Base-by-base conservation (phyloP, 2,797 vertebrate genomes). In the Mormyrops attenuatus region DNA sequence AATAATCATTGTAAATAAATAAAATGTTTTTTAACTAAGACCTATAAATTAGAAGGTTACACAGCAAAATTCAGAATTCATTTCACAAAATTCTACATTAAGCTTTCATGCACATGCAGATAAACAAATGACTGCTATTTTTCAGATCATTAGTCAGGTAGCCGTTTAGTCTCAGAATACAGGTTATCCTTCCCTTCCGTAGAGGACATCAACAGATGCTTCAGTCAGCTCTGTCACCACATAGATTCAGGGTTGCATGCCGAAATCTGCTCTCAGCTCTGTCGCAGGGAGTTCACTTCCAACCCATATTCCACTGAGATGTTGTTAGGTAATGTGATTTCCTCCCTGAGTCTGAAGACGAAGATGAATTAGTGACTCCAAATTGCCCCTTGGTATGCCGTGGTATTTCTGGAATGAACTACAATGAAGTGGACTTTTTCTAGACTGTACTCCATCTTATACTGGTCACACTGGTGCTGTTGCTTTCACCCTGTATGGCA, bases 381-480 rank as follows among this genome's bases (percentile, higher is more conserved):
- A 20, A 80, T 80, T 80, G 73, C 17, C 73, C 38, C 73, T 77
- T 20, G 17, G 73, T 80, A n/a, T 44, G 73, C 38, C 5, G 38
- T n/a, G 17, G 73, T 80, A 80, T 80, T 80, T 80, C 73, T 80
- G 73, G 73, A 80, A 80, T 44, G 38, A n/a, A 44, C 73, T 80
- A 44, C 73, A 44, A 44, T 80, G 73, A 44, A 80, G 73, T 44
- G 34, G 15, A 80, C 1, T 38, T 41, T 80, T 44, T 80, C 34
- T 44, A 80, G 38, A 41, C 38, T 38, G 73, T 44, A 44, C 17
- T 44, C 17, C 73, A 80, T 44, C 38, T 44, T 80, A 41, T 15
- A 73, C 30, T 73, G 30, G 30, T 38, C 13, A 73, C 26, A 69
- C 66, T 73, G 66, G 30, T 73, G 66, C 66, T 73, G 30, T 6